Percentiles rank a stretch among this genome's conserved stretches.
phyloP scores from a whole-genome alignment of 2,797 vertebrate species.

The Acestrorhynchus altus region DNA sequence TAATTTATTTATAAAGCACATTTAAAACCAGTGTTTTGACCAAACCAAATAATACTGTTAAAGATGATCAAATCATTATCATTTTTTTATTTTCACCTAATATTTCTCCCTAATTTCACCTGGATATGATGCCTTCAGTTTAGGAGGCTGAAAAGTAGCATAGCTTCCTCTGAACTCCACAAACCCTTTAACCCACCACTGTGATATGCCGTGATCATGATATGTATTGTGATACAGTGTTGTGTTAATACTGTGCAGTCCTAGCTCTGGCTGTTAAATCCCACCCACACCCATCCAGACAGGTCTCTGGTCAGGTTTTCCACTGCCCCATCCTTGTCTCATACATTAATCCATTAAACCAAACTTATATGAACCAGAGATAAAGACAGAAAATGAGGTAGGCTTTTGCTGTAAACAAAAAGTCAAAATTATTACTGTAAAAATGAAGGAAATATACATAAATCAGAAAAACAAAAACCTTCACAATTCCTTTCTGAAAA shows the following conservation, averaged over 20 bases:
- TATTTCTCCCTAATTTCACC: too few relatives aligned
- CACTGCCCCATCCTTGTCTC: background rate
- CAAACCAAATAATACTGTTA: too few relatives aligned
- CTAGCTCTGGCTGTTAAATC: background rate
- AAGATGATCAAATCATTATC: too few relatives aligned
- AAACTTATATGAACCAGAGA: constrained; percentile 32
- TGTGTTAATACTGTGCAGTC: background rate
- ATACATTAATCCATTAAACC: background rate
- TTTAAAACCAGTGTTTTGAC: too few relatives aligned
- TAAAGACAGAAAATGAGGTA: constrained; percentile 87
- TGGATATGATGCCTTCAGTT: too few relatives aligned
- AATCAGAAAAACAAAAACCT: constrained; percentile 68
- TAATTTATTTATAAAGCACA: too few relatives aligned
- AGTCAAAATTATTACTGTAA: constrained; percentile 62
- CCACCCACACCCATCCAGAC: background rate
- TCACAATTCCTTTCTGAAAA: constrained; percentile 78
- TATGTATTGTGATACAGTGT: background rate
- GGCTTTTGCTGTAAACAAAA: constrained; percentile 97
- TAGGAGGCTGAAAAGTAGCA: too few relatives aligned
- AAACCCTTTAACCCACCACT: too few relatives aligned
- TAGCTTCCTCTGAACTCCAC: too few relatives aligned
- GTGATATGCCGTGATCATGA: background rate
- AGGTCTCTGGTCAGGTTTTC: background rate
- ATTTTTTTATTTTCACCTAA: too few relatives aligned
- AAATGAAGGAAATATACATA: constrained; percentile 68